phyloP scores from a whole-genome alignment of 1,140 invertebrate species.

The Fopius arisanus region DNA sequence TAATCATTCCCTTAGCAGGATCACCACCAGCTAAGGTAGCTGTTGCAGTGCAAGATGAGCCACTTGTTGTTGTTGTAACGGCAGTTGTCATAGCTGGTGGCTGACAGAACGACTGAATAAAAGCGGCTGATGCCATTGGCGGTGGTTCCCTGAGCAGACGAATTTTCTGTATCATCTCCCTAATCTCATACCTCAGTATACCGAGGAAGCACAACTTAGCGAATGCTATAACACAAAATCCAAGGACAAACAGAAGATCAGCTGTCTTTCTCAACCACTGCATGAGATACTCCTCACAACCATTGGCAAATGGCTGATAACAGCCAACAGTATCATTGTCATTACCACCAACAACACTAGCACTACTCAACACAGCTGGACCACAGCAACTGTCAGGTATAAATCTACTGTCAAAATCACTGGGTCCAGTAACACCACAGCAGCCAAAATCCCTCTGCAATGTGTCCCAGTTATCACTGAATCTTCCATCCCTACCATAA shows the following conservation, averaged over 20 bases:
- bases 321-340: conserved; percentile 35
- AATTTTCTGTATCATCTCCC: conserved; percentile 92
- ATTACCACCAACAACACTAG: not conserved
- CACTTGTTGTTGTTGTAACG: conserved; percentile 1
- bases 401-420: conserved; percentile 67
- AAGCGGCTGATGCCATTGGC: conserved; percentile 41
- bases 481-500: conserved; percentile 77
- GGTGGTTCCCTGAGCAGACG: conserved; percentile 66
- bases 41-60: conserved; percentile 1
- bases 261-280: conserved; percentile 80
- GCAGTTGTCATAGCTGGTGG: conserved; percentile 5
- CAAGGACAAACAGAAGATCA: conserved; percentile 83
- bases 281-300: conserved; percentile 76
- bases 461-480: conserved; percentile 82
- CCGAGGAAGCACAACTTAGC: conserved; percentile 89
- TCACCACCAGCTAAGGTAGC: conserved; percentile 23
- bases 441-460: conserved; percentile 80
- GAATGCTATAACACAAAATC: conserved; percentile 90
- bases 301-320: conserved; percentile 57
- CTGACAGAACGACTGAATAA: conserved; percentile 53
- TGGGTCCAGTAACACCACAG: conserved; percentile 78
- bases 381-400: conserved; percentile 66
- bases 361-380: conserved; percentile 25
- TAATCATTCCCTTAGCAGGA: not conserved
- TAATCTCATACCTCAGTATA: conserved; percentile 81